Conservation (phyloP, 53 echinoderm and acorn worm species). For the Glandiceps talaboti region DNA sequence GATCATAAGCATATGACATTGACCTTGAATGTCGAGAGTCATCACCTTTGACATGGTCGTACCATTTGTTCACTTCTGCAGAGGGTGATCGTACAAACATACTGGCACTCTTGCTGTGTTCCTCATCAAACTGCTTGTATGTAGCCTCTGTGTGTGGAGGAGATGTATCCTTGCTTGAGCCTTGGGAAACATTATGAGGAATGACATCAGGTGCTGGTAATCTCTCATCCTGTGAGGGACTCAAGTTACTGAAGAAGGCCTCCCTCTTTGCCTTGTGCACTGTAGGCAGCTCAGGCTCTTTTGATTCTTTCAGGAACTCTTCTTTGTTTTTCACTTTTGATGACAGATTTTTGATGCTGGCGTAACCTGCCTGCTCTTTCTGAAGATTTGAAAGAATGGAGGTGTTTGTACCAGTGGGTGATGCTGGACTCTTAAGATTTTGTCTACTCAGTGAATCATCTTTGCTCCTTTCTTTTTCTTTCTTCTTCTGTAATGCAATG, state of each 20-base stretch:
- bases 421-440: not conserved
- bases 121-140: not conserved
- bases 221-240: not conserved
- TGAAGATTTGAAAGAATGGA: not conserved
- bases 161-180: not conserved
- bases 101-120: not conserved
- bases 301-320: constrained; percentile 6
- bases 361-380: not conserved
- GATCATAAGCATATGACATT: not conserved
- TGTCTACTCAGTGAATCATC: not conserved
- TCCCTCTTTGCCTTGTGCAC: not conserved
- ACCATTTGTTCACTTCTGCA: not conserved
- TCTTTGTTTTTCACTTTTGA: constrained; percentile 9
- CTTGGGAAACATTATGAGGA: not conserved
- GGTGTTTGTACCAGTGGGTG: not conserved
- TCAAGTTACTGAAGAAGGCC: not conserved
- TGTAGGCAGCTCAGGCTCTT: not conserved
- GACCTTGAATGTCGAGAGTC: not conserved
- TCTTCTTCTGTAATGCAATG: not conserved
- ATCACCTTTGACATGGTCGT: not conserved
- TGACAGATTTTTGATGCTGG: not conserved
- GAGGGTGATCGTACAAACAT: not conserved
- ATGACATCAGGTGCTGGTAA: not conserved
- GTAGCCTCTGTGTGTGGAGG: not conserved
- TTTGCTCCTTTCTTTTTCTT: not conserved